These are phyloP conservation scores for Cerceris ruficornis DNA, from an alignment of 2,888 invertebrate genomes.

Conservation along the genomic window DNA sequence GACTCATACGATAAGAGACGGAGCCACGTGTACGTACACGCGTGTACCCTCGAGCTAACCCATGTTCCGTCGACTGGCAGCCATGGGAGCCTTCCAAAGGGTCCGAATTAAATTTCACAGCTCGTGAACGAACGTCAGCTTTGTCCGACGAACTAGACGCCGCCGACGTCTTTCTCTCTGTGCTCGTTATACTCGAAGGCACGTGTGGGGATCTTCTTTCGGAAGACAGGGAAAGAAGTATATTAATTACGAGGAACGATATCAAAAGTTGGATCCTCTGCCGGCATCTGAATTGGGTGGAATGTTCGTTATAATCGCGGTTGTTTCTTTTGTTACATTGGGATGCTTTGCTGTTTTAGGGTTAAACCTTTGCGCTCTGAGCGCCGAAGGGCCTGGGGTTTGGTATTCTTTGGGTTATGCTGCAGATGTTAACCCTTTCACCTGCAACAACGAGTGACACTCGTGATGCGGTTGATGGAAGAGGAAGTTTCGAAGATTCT, in stretches of 20 bases:
- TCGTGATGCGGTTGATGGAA: no score
- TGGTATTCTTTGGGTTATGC: no score
- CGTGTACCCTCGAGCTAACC: constrained; percentile 46
- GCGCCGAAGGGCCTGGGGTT: no score
- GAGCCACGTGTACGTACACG: constrained; percentile 40
- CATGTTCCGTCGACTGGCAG: constrained; percentile 62
- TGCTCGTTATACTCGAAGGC: constrained; percentile 33
- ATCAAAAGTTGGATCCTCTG: constrained; percentile 32
- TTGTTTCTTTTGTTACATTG: no score
- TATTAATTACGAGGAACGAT: constrained; percentile 36
- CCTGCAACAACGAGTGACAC: no score
- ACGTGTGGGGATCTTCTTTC: constrained; percentile 10
- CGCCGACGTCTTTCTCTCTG: constrained; percentile 57
- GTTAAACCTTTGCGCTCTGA: no score
- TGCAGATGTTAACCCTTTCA: no score
- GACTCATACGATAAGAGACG: constrained; percentile 44
- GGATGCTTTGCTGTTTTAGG: no score
- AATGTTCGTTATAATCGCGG: neutral
- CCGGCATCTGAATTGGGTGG: neutral
- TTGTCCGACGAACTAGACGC: constrained; percentile 57
- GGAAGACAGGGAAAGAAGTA: constrained; percentile 15
- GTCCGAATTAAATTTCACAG: constrained; percentile 77
- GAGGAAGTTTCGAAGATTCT: no score
- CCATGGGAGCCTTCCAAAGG: constrained; percentile 58
- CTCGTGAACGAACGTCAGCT: constrained; percentile 69